Conservation (phyloP, 2,797 vertebrate genomes). For the Aldrovandia affinis region DNA sequence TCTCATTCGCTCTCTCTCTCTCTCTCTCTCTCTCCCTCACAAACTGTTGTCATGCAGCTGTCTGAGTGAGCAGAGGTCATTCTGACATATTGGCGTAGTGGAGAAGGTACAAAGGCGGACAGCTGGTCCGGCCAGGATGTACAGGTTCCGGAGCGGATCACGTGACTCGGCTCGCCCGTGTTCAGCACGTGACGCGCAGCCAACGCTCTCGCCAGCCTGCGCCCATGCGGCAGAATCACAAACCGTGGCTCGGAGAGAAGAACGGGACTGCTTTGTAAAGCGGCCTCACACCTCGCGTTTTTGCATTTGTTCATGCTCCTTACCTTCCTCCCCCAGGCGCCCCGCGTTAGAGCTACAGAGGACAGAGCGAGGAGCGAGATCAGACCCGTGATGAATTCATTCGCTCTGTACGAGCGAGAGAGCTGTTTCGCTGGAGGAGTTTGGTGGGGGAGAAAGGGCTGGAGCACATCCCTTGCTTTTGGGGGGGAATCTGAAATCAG, state of each 20-base stretch:
- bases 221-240: background rate
- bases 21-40: background rate
- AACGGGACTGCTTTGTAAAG: background rate
- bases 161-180: background rate
- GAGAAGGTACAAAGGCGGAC: background rate
- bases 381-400: background rate
- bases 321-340: background rate
- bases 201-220: background rate
- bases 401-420: background rate
- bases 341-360: background rate
- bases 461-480: background rate
- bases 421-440: background rate
- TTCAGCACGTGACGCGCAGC: background rate
- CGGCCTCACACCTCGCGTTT: background rate
- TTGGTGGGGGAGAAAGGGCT: background rate
- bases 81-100: background rate
- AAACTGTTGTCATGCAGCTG: background rate
- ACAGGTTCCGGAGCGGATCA: background rate
- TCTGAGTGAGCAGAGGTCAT: background rate
- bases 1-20: background rate
- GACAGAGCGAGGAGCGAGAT: background rate
- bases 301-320: background rate
- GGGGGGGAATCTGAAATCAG: no score
- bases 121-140: background rate
- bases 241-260: background rate